These are phyloP conservation scores for Myopa tessellatipennis DNA, from an alignment of 2,888 invertebrate genomes.

Conservation along the genomic window DNA sequence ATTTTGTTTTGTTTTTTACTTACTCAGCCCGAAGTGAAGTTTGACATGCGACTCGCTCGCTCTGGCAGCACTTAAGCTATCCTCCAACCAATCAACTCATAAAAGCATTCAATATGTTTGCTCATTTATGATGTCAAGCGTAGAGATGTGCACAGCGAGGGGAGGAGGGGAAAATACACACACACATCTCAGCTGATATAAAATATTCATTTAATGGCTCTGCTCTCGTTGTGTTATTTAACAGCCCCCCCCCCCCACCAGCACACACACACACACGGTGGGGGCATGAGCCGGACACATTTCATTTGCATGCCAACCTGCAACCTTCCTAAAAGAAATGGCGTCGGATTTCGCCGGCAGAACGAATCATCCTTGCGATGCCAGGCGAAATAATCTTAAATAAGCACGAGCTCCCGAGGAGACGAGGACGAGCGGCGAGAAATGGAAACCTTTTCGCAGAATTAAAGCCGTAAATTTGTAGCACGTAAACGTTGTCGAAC, in stretches of 20 bases:
- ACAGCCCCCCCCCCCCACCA: too few relatives aligned
- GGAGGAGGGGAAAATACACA: neutral
- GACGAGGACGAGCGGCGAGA: neutral
- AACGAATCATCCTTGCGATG: neutral
- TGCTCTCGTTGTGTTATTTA: neutral
- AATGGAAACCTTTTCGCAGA: conserved; percentile 28
- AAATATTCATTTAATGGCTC: conserved; percentile 26
- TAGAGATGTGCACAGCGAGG: neutral
- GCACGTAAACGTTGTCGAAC: conserved; percentile 49
- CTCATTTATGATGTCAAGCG: too few relatives aligned
- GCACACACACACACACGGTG: neutral
- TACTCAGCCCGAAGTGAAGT: neutral
- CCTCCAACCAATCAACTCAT: neutral
- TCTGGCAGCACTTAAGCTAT: too few relatives aligned
- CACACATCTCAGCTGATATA: conserved; percentile 8
- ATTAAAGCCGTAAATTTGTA: conserved; percentile 57
- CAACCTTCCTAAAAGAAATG: neutral
- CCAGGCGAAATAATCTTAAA: conserved; percentile 2
- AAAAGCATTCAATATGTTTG: too few relatives aligned
- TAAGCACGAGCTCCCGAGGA: neutral
- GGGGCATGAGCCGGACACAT: neutral
- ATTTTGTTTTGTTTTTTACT: neutral
- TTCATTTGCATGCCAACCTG: conserved; percentile 12
- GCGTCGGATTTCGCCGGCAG: neutral
- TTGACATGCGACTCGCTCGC: neutral